A percentile compares a stretch with the other conserved stretches of the same genome.
Evolutionary conservation across 92 coral and sea anemone genomes (phyloP).

Genomic region (Epizoanthus illoricatus): DNA sequence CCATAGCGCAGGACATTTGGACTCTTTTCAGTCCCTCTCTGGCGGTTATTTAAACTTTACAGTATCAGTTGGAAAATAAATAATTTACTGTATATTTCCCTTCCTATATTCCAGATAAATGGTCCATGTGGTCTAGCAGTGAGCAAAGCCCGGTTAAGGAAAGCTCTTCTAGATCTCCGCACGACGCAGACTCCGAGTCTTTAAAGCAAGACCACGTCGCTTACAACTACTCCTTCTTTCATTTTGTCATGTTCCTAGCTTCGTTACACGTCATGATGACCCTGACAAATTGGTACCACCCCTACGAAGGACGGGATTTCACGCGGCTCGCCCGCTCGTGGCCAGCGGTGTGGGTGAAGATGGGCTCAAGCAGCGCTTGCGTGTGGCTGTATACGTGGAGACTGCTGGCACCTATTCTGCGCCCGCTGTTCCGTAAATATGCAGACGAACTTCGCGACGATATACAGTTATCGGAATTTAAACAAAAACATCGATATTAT

Average conservation of each 20-base stretch:
- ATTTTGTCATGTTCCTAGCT: slow-evolving; percentile 71
- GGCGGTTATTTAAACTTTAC: too few species aligned
- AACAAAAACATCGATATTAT: slow-evolving; percentile 7
- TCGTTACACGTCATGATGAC: slow-evolving; percentile 72
- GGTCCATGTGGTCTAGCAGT: slow-evolving; percentile 21
- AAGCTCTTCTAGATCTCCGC: background rate
- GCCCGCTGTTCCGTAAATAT: slow-evolving; percentile 47
- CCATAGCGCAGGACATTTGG: too few species aligned
- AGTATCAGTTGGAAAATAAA: slow-evolving; percentile 17
- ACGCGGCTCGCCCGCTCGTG: slow-evolving; percentile 61
- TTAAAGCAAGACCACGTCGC: background rate
- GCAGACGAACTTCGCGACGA: slow-evolving; percentile 24
- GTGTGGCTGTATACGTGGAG: slow-evolving; percentile 83
- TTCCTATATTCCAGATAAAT: slow-evolving; percentile 27
- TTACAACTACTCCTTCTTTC: slow-evolving; percentile 71
- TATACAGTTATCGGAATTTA: background rate
- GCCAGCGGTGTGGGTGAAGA: slow-evolving; percentile 84
- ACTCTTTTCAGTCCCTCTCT: too few species aligned
- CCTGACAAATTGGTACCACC: slow-evolving; percentile 87
- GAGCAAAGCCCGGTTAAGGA: background rate
- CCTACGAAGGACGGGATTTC: slow-evolving; percentile 41
- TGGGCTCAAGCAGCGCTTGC: slow-evolving; percentile 78
- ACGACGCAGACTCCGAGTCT: background rate
- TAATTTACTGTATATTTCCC: too few species aligned
- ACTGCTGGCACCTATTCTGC: slow-evolving; percentile 65